Base-by-base conservation (phyloP, 1,140 invertebrate species). In the Caenorhabditis tropicalis region DNA sequence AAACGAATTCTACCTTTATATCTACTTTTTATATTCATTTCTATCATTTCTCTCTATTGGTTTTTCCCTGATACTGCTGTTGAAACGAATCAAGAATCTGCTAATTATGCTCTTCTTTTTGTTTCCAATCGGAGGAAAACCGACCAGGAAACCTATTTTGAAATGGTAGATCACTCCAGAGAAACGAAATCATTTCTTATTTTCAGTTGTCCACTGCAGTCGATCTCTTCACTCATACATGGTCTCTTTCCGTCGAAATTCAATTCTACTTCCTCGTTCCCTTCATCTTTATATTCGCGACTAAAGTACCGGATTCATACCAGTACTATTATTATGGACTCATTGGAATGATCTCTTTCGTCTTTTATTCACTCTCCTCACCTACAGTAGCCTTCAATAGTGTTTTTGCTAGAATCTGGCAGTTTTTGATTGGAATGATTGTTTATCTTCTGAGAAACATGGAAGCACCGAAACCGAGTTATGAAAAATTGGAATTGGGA, bases 181-280 rank as follows among this genome's bases (percentile, higher is more conserved):
- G n/a, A n/a, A n/a, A n/a, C n/a, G n/a, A n/a, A n/a, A n/a, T n/a
- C n/a, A n/a, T n/a, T n/a, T n/a, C n/a, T n/a, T n/a, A n/a, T n/a
- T n/a, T 74, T 24, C 65, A 74, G 65, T n/a, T 74, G 3, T n/a
- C 65, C n/a, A 43, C 46, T 10, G 65, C 65, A n/a, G n/a, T 74
- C 7, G 65, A 74, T 29, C n/a, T 74, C 39, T 74, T 74, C 65
- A 39, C 39, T 1, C 65, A 74, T 33, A 74, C 65, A 5, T 74
- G 65, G 65, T 74, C 65, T 2, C 10, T 74, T 43, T 74, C 65
- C 10, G 65, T 74, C 19, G 65, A 74, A 74, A 74, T 74, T 46
- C 65, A 74, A 27, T 74, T 74, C 21, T 74, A 74, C n/a, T 46
- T 74, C n/a, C 21, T 74, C 6, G 65, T 74, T 27, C 65, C 65